Conservation (phyloP, 2,888 invertebrate species). For the Drosophila mercatorum region DNA sequence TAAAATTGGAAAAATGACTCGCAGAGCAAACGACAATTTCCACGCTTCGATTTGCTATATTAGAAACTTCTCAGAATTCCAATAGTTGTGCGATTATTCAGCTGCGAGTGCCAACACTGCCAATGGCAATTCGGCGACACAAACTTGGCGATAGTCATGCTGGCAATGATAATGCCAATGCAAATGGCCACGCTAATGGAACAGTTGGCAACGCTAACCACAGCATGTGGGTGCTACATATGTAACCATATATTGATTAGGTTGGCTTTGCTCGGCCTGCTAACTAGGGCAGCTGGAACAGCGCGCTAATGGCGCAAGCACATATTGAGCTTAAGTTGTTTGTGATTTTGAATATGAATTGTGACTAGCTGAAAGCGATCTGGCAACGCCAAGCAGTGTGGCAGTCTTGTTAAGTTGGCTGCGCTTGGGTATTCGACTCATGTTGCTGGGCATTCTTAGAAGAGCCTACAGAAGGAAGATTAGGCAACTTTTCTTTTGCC, state of each 20-base stretch:
- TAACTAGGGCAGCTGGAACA: slow-evolving; percentile 25
- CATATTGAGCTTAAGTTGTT: neutral
- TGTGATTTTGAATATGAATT: neutral
- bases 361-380: neutral
- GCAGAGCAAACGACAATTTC: neutral
- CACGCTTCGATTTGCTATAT: slow-evolving; percentile 36
- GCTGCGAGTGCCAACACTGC: slow-evolving; percentile 40
- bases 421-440: too few relatives aligned
- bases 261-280: neutral
- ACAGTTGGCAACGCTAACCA: slow-evolving; percentile 28
- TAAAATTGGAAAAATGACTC: slow-evolving; percentile 57
- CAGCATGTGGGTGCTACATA: slow-evolving; percentile 8
- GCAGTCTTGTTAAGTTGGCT: slow-evolving; percentile 5
- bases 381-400: neutral
- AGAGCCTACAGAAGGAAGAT: too few relatives aligned
- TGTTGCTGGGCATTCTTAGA: too few relatives aligned
- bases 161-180: slow-evolving; percentile 61
- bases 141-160: slow-evolving; percentile 48
- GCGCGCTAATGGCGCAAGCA: neutral
- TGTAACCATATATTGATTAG: slow-evolving; percentile 28
- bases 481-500: too few relatives aligned
- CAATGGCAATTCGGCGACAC: slow-evolving; percentile 19
- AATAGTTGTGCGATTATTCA: slow-evolving; percentile 39
- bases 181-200: slow-evolving; percentile 40
- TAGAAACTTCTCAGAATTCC: slow-evolving; percentile 61